Base-by-base conservation (phyloP, 2,113 vertebrate species). In the Cyrtonyx montezumae region DNA sequence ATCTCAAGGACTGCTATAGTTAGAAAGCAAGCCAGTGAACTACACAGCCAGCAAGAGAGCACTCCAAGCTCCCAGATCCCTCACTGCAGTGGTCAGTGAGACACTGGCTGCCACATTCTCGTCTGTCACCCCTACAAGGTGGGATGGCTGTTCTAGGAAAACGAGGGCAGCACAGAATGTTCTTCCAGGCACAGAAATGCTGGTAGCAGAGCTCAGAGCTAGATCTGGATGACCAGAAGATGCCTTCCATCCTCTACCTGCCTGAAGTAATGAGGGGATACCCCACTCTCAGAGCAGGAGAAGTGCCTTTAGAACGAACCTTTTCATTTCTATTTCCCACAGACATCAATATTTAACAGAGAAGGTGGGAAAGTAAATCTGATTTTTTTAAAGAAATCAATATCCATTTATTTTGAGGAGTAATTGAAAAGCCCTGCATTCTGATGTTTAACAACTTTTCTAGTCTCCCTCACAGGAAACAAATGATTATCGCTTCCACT, bases 361-460 rank as follows among this genome's bases (percentile, higher is more conserved):
- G 93, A 96, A 96, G 93, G 96, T 96, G 96, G 92, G 94, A 96
- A 96, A 96, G 95, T 94, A 96, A 95, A 96, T 95, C 96, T 94
- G 82, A 61, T 79, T 91, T 93, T 95, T 87, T 71, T 65, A 46
- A 91, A 95, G 66, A 96, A 95, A 95, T 95, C 95, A 96, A 95
- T 96, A 94, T 88, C 88, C 84, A 92, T 96, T 96, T 95, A 94
- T 94, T 96, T 90, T 94, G 91, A 96, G 84, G 58, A 91, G 94
- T 93, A 95, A 94, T 93, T 97, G 95, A 90, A 95, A 94, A 96
- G 79, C 79, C 79, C 94, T 90, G 85, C 93, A 90, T 95, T 93
- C 78, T 91, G 96, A 96, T 93, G 92, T 96, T 96, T 93, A 97
- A 96, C 95, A 95, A 93, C 91, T 97, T 97, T 93, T 92, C 94